A percentile compares a stretch with the other conserved stretches of the same genome.
Conservation (phyloP, 2,888 invertebrate species). For the Drosophila paramelanica region DNA sequence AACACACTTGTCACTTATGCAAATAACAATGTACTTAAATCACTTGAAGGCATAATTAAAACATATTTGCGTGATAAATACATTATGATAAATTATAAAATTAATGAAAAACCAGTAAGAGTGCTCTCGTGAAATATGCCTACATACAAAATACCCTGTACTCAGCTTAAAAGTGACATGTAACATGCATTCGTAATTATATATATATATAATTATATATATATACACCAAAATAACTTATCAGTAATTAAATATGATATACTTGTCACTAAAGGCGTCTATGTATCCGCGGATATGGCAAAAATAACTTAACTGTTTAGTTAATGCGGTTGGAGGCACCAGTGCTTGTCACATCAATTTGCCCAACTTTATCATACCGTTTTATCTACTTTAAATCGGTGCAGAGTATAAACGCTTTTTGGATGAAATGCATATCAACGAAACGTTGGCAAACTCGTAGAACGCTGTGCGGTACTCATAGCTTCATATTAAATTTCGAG, state of each 20-base stretch:
- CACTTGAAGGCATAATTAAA: slow-evolving; percentile 69
- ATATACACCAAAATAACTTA: too few species aligned
- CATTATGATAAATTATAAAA: slow-evolving; percentile 39
- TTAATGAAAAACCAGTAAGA: slow-evolving; percentile 3
- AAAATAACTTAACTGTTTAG: not conserved
- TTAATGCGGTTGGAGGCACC: not conserved
- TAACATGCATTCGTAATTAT: too few species aligned
- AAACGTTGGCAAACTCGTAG: not conserved
- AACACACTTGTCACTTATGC: slow-evolving; percentile 6
- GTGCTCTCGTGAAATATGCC: not conserved
- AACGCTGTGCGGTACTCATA: not conserved
- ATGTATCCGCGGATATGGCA: too few species aligned
- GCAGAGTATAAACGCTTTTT: not conserved
- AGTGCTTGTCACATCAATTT: too few species aligned
- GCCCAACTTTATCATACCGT: not conserved
- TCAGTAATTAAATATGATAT: too few species aligned
- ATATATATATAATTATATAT: too few species aligned
- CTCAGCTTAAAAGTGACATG: too few species aligned
- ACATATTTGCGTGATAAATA: slow-evolving; percentile 56
- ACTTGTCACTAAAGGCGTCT: too few species aligned
- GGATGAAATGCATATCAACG: not conserved
- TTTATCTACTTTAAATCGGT: not conserved
- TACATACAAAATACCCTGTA: not conserved
- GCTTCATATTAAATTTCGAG: slow-evolving; percentile 53
- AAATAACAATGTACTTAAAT: slow-evolving; percentile 41